Evolutionary conservation across 2,113 vertebrate species (phyloP).

Genomic region (Dromiciops gliroides): DNA sequence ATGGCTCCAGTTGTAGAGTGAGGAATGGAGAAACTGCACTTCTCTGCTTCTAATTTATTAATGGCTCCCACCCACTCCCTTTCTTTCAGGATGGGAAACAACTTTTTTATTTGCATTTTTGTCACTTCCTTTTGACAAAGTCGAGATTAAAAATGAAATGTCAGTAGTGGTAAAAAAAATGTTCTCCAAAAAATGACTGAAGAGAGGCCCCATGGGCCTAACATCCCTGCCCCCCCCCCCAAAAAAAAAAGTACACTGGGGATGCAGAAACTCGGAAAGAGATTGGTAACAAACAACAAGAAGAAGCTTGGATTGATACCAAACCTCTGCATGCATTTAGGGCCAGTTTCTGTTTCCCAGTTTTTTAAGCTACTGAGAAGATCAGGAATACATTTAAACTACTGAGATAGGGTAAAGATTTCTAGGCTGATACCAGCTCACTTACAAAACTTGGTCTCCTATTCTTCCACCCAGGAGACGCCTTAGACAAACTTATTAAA

Average conservation of each 20-base stretch:
- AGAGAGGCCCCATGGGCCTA: background rate
- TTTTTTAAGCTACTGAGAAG: background rate
- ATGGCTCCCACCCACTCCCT: constrained; percentile 25
- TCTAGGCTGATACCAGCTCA: constrained; percentile 31
- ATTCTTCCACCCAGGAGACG: background rate
- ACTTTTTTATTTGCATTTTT: constrained; percentile 49
- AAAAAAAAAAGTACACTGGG: background rate
- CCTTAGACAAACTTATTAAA: background rate
- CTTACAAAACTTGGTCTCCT: background rate
- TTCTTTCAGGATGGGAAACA: constrained; percentile 55
- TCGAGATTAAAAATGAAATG: constrained; percentile 43
- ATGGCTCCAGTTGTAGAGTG: constrained; percentile 33
- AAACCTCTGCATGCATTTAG: background rate
- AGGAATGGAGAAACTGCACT: constrained; percentile 50
- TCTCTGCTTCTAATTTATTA: constrained; percentile 44
- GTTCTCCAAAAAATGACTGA: background rate
- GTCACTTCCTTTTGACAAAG: constrained; percentile 38
- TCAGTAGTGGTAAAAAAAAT: background rate
- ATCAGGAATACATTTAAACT: background rate
- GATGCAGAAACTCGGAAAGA: constrained; percentile 8
- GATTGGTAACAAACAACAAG: background rate
- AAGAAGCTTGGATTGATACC: background rate
- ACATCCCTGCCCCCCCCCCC: background rate
- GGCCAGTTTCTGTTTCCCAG: background rate
- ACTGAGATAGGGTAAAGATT: background rate